Conservation (phyloP, 2,797 vertebrate genomes). For the Neomorphus geoffroyi region DNA sequence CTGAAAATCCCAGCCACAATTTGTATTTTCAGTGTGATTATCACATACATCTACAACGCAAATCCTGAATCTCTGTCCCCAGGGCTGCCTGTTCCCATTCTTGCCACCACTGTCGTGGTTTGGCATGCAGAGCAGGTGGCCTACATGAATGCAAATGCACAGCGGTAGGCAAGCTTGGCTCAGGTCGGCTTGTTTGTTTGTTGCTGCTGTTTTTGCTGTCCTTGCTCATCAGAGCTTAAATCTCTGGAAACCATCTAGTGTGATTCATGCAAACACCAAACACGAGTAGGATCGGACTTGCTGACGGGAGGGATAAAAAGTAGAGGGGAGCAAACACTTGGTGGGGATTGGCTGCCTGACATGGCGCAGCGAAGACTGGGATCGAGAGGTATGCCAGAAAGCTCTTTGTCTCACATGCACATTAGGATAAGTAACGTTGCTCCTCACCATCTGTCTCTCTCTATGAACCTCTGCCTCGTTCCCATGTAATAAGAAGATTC, state of each 20-base stretch:
- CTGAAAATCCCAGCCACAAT: not conserved
- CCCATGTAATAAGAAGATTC: slow-evolving; percentile 64
- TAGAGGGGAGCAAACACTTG: slow-evolving; percentile 29
- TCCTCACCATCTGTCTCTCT: slow-evolving; percentile 68
- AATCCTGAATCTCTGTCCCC: not conserved
- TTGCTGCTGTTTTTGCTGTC: slow-evolving; percentile 20
- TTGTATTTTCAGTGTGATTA: not conserved
- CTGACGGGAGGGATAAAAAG: not conserved
- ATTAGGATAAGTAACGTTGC: slow-evolving; percentile 68
- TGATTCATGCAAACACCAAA: not conserved
- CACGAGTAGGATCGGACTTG: not conserved
- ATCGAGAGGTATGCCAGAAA: slow-evolving; percentile 54
- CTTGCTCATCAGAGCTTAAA: slow-evolving; percentile 23
- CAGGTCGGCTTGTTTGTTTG: not conserved
- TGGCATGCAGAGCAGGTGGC: not conserved
- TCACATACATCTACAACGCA: fast-evolving
- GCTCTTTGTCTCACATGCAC: slow-evolving; percentile 68
- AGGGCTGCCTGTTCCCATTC: not conserved
- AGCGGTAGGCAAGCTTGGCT: not conserved
- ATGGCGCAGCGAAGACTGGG: not conserved
- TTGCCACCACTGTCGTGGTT: not conserved
- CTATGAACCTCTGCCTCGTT: slow-evolving; percentile 60
- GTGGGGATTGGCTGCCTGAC: not conserved
- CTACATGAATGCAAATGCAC: not conserved
- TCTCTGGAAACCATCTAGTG: slow-evolving; percentile 16